Evolutionary conservation across 2,797 vertebrate genomes (phyloP).

Genomic region (Lemur catta): DNA sequence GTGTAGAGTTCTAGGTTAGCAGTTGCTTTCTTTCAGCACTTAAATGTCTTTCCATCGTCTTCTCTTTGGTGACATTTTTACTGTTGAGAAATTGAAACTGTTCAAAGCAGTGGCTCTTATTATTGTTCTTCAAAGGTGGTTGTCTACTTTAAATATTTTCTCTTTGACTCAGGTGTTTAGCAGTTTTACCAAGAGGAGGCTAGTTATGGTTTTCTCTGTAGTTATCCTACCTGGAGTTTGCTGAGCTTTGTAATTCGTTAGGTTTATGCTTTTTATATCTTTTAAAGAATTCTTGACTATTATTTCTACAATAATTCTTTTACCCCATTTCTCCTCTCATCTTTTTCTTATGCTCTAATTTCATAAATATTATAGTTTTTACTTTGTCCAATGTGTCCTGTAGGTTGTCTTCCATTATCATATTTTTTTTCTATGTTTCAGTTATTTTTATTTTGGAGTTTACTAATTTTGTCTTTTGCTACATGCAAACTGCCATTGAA

Average conservation of each 20-base stretch:
- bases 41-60: neutral
- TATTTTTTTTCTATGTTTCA: neutral
- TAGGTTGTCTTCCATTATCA: neutral
- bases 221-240: neutral
- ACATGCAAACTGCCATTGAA: neutral
- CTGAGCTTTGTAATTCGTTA: neutral
- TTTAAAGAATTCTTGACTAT: neutral
- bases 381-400: neutral
- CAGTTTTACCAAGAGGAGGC: neutral
- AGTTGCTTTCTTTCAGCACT: neutral
- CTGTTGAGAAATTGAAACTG: neutral
- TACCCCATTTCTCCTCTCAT: neutral
- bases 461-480: neutral
- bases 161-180: neutral
- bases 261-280: neutral
- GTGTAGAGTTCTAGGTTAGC: neutral
- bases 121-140: neutral
- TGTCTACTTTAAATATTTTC: neutral
- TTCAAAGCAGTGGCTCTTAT: neutral
- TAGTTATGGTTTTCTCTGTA: neutral
- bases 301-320: neutral
- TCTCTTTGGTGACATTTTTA: slow-evolving; percentile 7
- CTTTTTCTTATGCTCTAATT: neutral
- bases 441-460: neutral
- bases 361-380: neutral